These are phyloP conservation scores for Noctua comes DNA, from an alignment of 2,888 invertebrate genomes.

Conservation along the genomic window DNA sequence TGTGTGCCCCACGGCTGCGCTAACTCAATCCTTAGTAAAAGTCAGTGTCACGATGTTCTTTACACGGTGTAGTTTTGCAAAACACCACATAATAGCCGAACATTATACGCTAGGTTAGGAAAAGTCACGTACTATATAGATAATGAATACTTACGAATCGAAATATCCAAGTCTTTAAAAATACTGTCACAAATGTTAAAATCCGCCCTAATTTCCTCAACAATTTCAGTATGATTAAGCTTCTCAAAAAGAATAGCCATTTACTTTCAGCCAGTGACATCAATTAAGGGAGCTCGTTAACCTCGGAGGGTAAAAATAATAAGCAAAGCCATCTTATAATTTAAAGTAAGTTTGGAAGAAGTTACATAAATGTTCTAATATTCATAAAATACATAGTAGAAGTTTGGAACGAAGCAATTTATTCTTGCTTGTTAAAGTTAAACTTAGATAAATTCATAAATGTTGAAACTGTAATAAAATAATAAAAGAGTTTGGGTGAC, in stretches of 20 bases:
- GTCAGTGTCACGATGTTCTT: too few species aligned
- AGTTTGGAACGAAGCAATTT: slow-evolving; percentile 10
- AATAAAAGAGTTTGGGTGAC: neutral
- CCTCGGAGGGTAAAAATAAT: slow-evolving; percentile 9
- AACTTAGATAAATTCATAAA: neutral
- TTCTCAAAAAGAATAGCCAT: slow-evolving; percentile 7
- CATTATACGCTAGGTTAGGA: too few species aligned
- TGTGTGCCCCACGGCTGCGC: too few species aligned
- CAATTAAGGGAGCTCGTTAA: neutral
- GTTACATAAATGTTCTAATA: neutral
- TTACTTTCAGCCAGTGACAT: slow-evolving; percentile 5
- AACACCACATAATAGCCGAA: too few species aligned
- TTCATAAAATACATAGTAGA: neutral
- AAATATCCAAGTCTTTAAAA: neutral
- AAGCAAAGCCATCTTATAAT: neutral
- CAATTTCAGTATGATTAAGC: slow-evolving; percentile 3
- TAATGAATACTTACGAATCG: neutral
- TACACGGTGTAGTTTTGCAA: too few species aligned
- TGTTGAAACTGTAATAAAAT: neutral
- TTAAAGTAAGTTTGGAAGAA: slow-evolving; percentile 1
- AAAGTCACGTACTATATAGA: too few species aligned
- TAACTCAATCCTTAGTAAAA: too few species aligned
- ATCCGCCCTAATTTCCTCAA: neutral
- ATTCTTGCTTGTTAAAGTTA: neutral
- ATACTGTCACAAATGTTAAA: neutral